Conservation (phyloP, 92 coral and sea anemone species). For the Porites evermanni region DNA sequence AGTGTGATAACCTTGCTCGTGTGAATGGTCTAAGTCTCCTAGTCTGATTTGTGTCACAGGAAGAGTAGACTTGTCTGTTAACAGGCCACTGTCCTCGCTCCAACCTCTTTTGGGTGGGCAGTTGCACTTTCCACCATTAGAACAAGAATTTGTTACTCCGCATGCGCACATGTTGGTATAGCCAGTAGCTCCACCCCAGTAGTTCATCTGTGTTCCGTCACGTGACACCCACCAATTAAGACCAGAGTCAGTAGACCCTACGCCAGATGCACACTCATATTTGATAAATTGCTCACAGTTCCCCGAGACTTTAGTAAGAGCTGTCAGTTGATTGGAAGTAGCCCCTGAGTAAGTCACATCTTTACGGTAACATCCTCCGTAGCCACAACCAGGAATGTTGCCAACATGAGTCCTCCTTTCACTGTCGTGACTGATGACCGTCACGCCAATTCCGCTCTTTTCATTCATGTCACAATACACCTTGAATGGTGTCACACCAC, state of each 20-base stretch:
- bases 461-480: constrained; percentile 66
- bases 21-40: constrained; percentile 16
- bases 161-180: constrained; percentile 58
- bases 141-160: constrained; percentile 63
- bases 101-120: constrained; percentile 10
- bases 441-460: constrained; percentile 55
- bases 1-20: constrained; percentile 40
- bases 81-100: constrained; percentile 56
- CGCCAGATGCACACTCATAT: too few species aligned
- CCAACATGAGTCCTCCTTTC: constrained; percentile 47
- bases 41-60: constrained; percentile 49
- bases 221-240: too few species aligned
- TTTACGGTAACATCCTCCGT: too few species aligned
- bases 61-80: constrained; percentile 49
- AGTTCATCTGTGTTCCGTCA: too few species aligned
- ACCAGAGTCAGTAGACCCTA: too few species aligned
- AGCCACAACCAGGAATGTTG: neutral
- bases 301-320: too few species aligned
- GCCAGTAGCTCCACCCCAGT: neutral
- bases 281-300: too few species aligned
- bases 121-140: neutral
- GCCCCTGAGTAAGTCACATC: too few species aligned
- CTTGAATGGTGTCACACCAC: constrained; percentile 38
- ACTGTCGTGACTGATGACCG: constrained; percentile 58
- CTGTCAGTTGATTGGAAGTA: too few species aligned